phyloP scores from a whole-genome alignment of 2,797 vertebrate genomes.

The Dipus sagitta region DNA sequence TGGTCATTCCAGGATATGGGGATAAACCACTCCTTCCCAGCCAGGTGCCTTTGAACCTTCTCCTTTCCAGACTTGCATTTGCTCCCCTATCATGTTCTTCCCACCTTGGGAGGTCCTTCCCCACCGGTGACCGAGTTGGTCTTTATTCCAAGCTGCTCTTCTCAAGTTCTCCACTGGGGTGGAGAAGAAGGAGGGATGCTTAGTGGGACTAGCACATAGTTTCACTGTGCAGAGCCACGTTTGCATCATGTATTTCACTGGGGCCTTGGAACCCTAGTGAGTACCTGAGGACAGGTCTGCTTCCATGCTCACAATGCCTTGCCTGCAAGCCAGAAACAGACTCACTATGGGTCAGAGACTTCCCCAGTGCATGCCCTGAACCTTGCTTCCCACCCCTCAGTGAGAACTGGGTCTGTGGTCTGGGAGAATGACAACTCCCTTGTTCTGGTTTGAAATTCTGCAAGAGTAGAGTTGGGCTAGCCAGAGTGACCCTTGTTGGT shows the following conservation, averaged over 20 bases:
- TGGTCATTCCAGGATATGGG: constrained; percentile 72
- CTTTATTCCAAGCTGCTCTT: neutral
- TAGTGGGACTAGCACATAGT: fast-evolving
- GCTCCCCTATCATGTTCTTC: neutral
- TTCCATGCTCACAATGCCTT: fast-evolving
- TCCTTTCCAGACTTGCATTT: neutral
- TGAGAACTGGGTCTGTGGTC: fast-evolving
- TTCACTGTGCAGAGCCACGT: neutral
- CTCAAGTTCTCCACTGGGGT: neutral
- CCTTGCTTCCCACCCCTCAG: neutral
- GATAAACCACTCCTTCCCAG: constrained; percentile 79
- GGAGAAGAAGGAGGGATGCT: neutral
- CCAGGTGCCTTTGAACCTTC: constrained; percentile 78
- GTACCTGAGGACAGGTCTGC: neutral
- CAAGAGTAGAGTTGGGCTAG: neutral
- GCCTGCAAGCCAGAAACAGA: neutral
- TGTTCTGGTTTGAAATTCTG: neutral
- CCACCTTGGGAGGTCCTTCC: neutral
- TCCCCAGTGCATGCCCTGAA: fast-evolving
- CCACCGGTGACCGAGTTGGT: neutral
- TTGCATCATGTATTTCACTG: neutral
- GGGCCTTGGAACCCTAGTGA: neutral
- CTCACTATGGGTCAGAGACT: neutral
- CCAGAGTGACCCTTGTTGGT: neutral
- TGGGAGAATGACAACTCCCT: neutral